phyloP scores from a whole-genome alignment of 2,888 invertebrate species.

The Epinotia ramella region DNA sequence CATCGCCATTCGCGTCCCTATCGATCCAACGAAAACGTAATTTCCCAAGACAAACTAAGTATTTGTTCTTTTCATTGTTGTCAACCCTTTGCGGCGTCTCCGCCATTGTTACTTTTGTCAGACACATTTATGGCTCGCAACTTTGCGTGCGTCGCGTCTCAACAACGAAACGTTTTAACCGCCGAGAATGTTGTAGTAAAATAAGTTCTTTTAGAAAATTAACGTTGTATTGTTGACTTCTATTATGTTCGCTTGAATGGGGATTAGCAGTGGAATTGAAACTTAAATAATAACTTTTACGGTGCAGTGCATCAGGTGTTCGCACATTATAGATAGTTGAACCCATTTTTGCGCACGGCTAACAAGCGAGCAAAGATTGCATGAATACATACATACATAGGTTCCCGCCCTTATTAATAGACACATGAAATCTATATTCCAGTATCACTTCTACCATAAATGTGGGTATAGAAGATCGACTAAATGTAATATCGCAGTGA shows the following conservation, averaged over 20 bases:
- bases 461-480: too few species aligned
- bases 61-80: conserved; percentile 69
- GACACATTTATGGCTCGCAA: conserved; percentile 65
- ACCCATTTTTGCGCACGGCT: too few species aligned
- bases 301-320: not conserved
- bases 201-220: not conserved
- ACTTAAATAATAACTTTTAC: conserved; percentile 9
- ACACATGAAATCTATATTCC: too few species aligned
- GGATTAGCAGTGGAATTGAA: conserved; percentile 17
- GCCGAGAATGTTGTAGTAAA: not conserved
- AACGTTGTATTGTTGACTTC: conserved; percentile 3
- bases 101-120: conserved; percentile 69
- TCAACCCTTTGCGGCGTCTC: conserved; percentile 64
- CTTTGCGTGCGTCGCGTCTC: conserved; percentile 51
- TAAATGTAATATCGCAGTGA: too few species aligned
- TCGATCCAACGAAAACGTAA: conserved; percentile 54
- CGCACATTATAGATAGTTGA: too few species aligned
- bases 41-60: conserved; percentile 62
- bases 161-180: not conserved
- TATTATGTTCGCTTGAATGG: conserved; percentile 14
- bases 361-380: too few species aligned
- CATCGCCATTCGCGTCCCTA: not conserved
- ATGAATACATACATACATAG: too few species aligned
- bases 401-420: too few species aligned
- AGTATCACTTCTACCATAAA: too few species aligned